Base-by-base conservation (phyloP, 92 coral and sea anemone species). In the Actinostola sp. region DNA sequence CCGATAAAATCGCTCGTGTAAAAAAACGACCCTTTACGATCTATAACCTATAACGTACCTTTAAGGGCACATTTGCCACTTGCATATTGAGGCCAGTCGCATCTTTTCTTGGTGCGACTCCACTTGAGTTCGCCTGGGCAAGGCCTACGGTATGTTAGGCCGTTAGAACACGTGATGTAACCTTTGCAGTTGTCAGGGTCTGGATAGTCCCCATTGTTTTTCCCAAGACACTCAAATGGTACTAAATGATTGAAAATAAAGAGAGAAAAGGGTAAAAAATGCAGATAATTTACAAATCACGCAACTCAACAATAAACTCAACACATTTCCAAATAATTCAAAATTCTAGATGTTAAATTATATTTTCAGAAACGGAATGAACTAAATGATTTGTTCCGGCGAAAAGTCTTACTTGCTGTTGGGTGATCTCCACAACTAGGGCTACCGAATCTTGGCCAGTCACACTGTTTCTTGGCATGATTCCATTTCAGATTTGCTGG, bases 181-280 rank as follows among this genome's bases (percentile, higher is more conserved):
- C 72, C 72, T 0, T 35, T 55, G 61, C 86, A 81, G 70, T 81
- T 81, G 8, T 32, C 30, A 36, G 66, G 78, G 53, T 81, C 76
- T 39, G 81, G 70, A 49, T 73, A 81, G 54, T 73, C 61, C 1
- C 81, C 86, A 55, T 73, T 45, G 1, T 19, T 23, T 23, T 53
- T 53, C 2, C 59, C 59, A 1, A 2, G 7, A 25, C 59, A 53
- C 7, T 20, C n/a, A n/a, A n/a, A n/a, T n/a, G n/a, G n/a, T n/a
- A n/a, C n/a, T n/a, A n/a, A n/a, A n/a, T n/a, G n/a, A n/a, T n/a
- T n/a, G n/a, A n/a, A n/a, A n/a, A n/a, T n/a, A n/a, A n/a, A n/a
- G n/a, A n/a, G n/a, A n/a, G n/a, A n/a, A n/a, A n/a, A n/a, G n/a
- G n/a, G n/a, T n/a, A n/a, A n/a, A n/a, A n/a, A n/a, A n/a, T n/a